Conservation (phyloP, 1,140 invertebrate species). For the Aphaenogaster ashmeadi region DNA sequence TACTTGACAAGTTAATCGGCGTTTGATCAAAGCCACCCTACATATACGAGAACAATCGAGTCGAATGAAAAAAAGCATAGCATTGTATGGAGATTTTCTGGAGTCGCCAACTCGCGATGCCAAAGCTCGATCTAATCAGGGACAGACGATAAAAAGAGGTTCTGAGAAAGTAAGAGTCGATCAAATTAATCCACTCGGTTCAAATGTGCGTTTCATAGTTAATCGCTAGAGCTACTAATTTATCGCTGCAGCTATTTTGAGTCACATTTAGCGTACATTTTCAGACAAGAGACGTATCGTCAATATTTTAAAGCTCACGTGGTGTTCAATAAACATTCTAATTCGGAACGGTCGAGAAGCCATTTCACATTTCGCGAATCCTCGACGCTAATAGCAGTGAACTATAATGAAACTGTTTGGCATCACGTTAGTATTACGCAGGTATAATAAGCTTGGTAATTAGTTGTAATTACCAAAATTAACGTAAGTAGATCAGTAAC, state of each 20-base stretch:
- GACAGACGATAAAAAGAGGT: background rate
- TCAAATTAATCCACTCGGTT: background rate
- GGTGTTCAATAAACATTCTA: background rate
- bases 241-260: constrained; percentile 14
- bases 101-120: background rate
- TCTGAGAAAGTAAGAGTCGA: background rate
- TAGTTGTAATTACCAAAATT: background rate
- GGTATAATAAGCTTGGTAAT: background rate
- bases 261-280: constrained; percentile 2
- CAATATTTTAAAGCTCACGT: constrained; percentile 25
- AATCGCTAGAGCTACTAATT: background rate
- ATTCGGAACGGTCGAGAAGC: background rate
- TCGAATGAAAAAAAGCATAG: background rate
- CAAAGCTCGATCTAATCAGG: background rate
- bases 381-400: background rate
- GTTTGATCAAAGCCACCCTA: background rate
- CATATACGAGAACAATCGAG: background rate
- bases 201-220: background rate
- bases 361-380: constrained; percentile 6
- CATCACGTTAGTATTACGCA: background rate
- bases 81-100: background rate
- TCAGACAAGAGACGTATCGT: background rate
- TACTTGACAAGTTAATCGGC: background rate
- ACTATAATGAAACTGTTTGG: background rate
- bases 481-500: too few species aligned